phyloP scores from a whole-genome alignment of 2,113 vertebrate species.

The Aspiorhynchus laticeps region DNA sequence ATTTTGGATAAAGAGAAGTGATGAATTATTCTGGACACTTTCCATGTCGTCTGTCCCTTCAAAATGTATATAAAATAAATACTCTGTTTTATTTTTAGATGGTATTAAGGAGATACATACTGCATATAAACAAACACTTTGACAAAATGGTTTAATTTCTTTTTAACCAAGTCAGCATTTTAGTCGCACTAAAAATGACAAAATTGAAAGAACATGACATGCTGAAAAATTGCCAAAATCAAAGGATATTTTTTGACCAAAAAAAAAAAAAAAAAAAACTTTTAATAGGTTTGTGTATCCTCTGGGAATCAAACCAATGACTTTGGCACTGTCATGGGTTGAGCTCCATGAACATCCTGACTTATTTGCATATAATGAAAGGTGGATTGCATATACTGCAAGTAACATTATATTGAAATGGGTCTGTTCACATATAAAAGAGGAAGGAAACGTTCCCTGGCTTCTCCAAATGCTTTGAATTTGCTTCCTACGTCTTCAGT shows the following conservation, averaged over 20 bases:
- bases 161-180: neutral
- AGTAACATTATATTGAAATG: conserved; percentile 33
- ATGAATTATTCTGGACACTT: neutral
- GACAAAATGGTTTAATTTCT: too few relatives aligned
- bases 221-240: neutral
- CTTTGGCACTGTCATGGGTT: neutral
- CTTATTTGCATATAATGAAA: conserved; percentile 37
- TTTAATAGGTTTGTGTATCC: neutral
- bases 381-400: conserved; percentile 19
- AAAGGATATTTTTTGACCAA: neutral
- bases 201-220: neutral
- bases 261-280: too few relatives aligned
- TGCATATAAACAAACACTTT: neutral
- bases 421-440: neutral
- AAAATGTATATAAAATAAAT: neutral
- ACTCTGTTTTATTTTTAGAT: neutral
- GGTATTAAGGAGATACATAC: neutral
- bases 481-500: conserved; percentile 8
- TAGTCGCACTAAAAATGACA: neutral
- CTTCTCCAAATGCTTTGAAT: conserved; percentile 34
- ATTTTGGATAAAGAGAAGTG: neutral
- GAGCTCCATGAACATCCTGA: neutral
- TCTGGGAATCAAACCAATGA: neutral
- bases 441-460: conserved; percentile 1
- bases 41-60: neutral